Percentiles rank a stretch among this genome's conserved stretches.
phyloP scores from a whole-genome alignment of 2,113 vertebrate genomes.

The Takifugu bimaculatus region DNA sequence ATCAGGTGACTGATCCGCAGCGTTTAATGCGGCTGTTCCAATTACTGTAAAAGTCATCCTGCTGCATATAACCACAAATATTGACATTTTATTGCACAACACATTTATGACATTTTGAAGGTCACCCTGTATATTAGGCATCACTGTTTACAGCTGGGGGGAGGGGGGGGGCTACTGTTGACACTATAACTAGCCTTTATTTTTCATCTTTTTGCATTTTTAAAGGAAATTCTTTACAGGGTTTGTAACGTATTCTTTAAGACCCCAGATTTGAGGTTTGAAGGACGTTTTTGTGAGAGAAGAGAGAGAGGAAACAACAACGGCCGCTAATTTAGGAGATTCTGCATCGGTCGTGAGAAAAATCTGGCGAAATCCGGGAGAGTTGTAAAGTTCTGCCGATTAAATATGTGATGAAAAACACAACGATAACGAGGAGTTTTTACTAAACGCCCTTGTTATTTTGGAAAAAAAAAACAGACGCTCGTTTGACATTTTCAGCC shows the following conservation, averaged over 20 bases:
- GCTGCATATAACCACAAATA: constrained; percentile 99
- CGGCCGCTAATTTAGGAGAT: no score
- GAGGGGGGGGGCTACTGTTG: constrained; percentile 77
- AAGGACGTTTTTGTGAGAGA: no score
- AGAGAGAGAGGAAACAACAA: no score
- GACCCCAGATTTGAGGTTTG: no score
- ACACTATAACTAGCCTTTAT: constrained; percentile 74
- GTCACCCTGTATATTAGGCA: constrained; percentile 99
- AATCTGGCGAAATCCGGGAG: no score
- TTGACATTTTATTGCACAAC: constrained; percentile 99
- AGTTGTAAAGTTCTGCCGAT: no score
- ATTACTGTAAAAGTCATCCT: constrained; percentile 99
- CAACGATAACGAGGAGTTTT: no score
- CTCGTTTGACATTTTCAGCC: constrained; percentile 4
- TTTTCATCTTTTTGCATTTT: constrained; percentile 29
- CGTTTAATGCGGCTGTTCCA: constrained; percentile 99
- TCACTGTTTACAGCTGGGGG: constrained; percentile 89
- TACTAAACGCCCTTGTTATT: background rate
- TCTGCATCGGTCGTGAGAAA: no score
- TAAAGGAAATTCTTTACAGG: constrained; percentile 70
- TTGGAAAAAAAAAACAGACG: background rate
- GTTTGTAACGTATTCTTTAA: constrained; percentile 19
- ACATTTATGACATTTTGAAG: constrained; percentile 99
- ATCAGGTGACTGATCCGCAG: constrained; percentile 95
- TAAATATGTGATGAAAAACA: no score